Evolutionary conservation across 2,797 vertebrate species (phyloP), one percentile per base, ranked within the genome.

Genomic region (Sebastes kiyomatsui): DNA sequence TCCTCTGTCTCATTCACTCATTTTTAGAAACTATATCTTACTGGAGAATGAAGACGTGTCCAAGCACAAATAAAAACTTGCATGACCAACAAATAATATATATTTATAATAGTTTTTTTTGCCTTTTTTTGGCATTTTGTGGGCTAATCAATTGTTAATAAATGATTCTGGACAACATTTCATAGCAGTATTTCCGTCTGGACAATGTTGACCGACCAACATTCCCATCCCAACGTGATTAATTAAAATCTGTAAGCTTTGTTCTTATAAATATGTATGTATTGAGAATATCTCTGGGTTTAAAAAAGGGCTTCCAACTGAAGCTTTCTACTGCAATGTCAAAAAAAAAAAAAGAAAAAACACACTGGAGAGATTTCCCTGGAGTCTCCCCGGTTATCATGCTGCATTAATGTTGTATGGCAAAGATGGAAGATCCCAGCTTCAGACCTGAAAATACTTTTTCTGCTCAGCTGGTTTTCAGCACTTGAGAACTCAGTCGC

Each of bases 321-420:
- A 46, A 56, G 65, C 8, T 67, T 38, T 70, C 25, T 13, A 4
- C 66, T 52, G 32, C 38, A 67, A 73, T 38, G 55, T 64, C 22
- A 42, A 23, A 35, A 27, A 7, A 13, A 8, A 2, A 1, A 2
- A 1, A 6, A 2, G 0, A 20, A 49, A 49, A 18, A 46, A 46
- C 38, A 46, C 42, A n/a, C 46, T 52, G 46, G 25, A 62, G 46
- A 70, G 74, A 79, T 59, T 62, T 28, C 75, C 80, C 80, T 0
- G 7, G 80, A 75, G 82, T 77, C 42, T 67, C 61, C 7, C 4
- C 33, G 56, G 49, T 49, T 83, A 73, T 75, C 33, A 2, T 38
- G 66, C 69, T 72, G 72, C 78, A 30, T 87, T 85, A 87, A 75
- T 81, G 16, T 77, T 85, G 72, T 11, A 87, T 87, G 46, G 55